Evolutionary conservation across 2,797 vertebrate species (phyloP), one percentile per base, ranked within the genome.

Genomic region (Synanceia verrucosa): DNA sequence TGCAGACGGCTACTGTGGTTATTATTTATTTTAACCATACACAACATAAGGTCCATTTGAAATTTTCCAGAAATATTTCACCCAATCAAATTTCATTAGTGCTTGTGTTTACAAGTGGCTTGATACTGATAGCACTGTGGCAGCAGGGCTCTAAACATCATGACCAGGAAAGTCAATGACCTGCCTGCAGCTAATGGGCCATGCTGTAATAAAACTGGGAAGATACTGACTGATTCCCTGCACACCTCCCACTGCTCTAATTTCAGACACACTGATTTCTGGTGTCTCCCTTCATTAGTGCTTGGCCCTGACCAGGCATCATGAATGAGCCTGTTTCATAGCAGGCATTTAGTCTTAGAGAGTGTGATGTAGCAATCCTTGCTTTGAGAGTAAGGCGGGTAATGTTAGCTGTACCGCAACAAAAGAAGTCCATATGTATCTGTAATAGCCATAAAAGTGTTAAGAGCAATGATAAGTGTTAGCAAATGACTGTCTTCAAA

Each of bases 251-350:
- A 68, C 61, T 64, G 64, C 71, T 82, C 81, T 79, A 65, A 83
- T 76, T 81, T 78, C 69, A 75, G 60, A 81, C 68, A 50, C 63
- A 74, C 70, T 37, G 26, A 72, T 78, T 73, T 74, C 36, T 29
- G 48, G 79, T 57, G 73, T 90, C 83, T 82, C 67, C 63, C 61
- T 78, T 79, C 78, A 84, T 90, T 86, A 88, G 52, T 65, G 41
- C 29, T 55, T 2, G 68, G 51, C 60, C 51, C 53, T 51, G 67
- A 78, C 61, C 9, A 57, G 61, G 33, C 59, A 47, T 63, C 68
- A 29, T 31, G 13, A 55, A 57, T 26, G 70, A 73, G 69, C 29
- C 55, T 33, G 46, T 74, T 71, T 34, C 41, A 68, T 52, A 39
- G 52, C n/a, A 70, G 19, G 29, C 24, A 51, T 48, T 62, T 6